phyloP scores from a whole-genome alignment of 2,888 invertebrate species.

The Oeneis ivallda region DNA sequence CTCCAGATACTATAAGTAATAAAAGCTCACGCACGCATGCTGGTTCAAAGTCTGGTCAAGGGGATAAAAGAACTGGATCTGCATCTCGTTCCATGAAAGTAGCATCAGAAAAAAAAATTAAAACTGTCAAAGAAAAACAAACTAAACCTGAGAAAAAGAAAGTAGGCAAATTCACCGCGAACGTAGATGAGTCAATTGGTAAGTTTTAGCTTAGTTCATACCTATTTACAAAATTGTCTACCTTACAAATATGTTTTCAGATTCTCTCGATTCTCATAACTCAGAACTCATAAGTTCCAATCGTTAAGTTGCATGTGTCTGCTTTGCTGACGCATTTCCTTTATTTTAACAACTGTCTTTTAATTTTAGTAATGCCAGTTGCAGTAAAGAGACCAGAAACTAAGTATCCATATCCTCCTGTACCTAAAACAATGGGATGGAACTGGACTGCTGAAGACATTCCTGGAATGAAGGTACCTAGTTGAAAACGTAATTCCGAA shows the following conservation, averaged over 20 bases:
- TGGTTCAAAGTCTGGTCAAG: slow-evolving; percentile 42
- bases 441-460: slow-evolving; percentile 73
- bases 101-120: slow-evolving; percentile 46
- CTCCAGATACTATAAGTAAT: slow-evolving; percentile 44
- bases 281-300: not conserved
- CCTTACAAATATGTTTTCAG: not conserved
- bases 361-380: slow-evolving; percentile 45
- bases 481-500: not conserved
- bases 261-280: not conserved
- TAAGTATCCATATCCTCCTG: slow-evolving; percentile 63
- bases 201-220: slow-evolving; percentile 36
- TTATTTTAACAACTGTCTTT: not conserved
- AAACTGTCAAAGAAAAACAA: slow-evolving; percentile 47
- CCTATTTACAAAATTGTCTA: no score
- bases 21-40: slow-evolving; percentile 51
- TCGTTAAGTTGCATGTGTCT: not conserved
- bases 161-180: slow-evolving; percentile 60
- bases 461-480: slow-evolving; percentile 73
- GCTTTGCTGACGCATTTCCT: not conserved
- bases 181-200: slow-evolving; percentile 48
- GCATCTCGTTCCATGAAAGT: slow-evolving; percentile 46
- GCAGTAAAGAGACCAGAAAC: slow-evolving; percentile 50
- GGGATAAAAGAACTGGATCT: slow-evolving; percentile 38
- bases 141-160: slow-evolving; percentile 49
- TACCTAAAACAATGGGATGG: slow-evolving; percentile 75